A percentile compares a stretch with the other conserved stretches of the same genome.
phyloP scores from a whole-genome alignment of 2,113 vertebrate species.

The Opisthocomus hoazin region DNA sequence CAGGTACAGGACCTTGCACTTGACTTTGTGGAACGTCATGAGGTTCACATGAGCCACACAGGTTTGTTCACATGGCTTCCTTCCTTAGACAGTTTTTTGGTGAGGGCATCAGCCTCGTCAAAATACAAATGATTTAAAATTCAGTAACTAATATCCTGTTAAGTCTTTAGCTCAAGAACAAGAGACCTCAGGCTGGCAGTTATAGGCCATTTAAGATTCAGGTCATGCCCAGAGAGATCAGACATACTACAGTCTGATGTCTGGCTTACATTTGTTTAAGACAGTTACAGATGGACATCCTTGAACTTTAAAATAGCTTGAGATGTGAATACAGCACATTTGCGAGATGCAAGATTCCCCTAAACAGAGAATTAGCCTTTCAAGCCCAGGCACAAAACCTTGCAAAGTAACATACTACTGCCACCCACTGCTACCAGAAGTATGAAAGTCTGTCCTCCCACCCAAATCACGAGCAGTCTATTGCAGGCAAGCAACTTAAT shows the following conservation, averaged over 20 bases:
- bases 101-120: background rate
- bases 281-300: background rate
- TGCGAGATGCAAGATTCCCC: background rate
- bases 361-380: background rate
- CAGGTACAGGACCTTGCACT: background rate
- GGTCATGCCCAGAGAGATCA: background rate
- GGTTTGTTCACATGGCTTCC: background rate
- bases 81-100: background rate
- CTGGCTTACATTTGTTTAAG: background rate
- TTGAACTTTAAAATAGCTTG: background rate
- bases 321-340: background rate
- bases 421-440: background rate
- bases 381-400: background rate
- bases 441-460: background rate
- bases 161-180: background rate
- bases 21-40: background rate
- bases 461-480: background rate
- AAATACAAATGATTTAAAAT: background rate
- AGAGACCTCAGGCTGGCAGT: background rate
- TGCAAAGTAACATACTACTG: background rate
- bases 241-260: background rate
- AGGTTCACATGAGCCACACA: background rate
- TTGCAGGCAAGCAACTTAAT: background rate
- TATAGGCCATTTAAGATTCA: background rate
- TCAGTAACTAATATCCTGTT: too few relatives aligned